Evolutionary conservation across 2,888 invertebrate species (phyloP), one percentile per base, ranked within the genome.

Genomic region (Rhodophaea formosa): DNA sequence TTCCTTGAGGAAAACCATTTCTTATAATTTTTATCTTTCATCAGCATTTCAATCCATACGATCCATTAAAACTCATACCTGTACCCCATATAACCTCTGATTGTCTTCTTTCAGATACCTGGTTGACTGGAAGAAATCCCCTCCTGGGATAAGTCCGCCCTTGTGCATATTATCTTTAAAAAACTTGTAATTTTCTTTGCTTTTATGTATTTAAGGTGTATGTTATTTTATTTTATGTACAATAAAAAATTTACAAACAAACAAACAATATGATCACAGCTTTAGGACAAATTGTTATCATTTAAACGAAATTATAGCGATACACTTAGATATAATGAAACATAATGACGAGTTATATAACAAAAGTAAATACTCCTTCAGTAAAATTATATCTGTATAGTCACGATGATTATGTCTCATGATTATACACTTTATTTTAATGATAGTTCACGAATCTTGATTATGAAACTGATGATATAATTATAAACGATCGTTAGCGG

Each of bases 321-420:
- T 44, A 53, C n/a, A 23, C 17, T 17, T 16, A 17, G n/a, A 23
- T 17, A 14, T 46, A 47, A 56, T 45, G 47, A 46, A 39, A 56
- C n/a, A 8, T 56, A 56, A 56, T 46, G 47, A 35, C 15, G 44
- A 7, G 7, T 56, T 47, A 56, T 39, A 35, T 47, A 56, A 54
- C 16, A 32, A 39, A 39, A 47, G 56, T 47, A 56, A 47, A 45
- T 43, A 51, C 44, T 39, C 53, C 39, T 53, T 14, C 7, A 8
- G 53, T 44, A 44, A 53, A 53, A 53, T 43, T 16, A 16, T 46
- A 23, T 30, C 53, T 29, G n/a, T n/a, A 15, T 30, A 3, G 30
- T 8, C 30, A 29, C 30, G 43, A 29, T 43, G 10, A 53, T 53
- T 53, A 44, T 53, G 30, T 53, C 10, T 30, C 43, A 44, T 53